These are phyloP conservation scores for Ameiurus melas DNA, from an alignment of 2,113 vertebrate genomes.

Conservation along the genomic window DNA sequence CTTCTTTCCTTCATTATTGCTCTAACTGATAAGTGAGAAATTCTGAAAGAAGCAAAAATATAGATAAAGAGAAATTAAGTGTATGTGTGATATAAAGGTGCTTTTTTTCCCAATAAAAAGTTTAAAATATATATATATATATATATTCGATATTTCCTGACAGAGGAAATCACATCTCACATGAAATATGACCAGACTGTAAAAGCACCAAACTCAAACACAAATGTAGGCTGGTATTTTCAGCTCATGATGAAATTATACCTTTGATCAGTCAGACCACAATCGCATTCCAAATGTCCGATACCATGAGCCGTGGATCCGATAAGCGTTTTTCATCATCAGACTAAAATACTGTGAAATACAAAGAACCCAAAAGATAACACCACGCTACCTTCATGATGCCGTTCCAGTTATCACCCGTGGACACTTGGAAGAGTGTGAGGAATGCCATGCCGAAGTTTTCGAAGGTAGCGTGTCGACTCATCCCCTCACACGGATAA, in stretches of 20 bases:
- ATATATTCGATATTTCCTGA: background rate
- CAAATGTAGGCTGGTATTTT: background rate
- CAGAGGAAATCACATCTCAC: background rate
- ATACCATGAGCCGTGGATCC: background rate
- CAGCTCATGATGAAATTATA: background rate
- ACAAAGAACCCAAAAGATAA: background rate
- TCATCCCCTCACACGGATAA: constrained; percentile 96
- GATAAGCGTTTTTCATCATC: background rate
- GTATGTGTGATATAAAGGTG: background rate
- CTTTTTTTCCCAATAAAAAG: background rate
- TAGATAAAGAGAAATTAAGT: background rate
- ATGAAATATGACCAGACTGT: background rate
- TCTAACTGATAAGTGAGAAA: background rate
- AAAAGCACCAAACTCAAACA: constrained; percentile 1
- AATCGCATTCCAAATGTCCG: background rate
- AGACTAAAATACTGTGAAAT: background rate
- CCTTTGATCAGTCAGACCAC: background rate
- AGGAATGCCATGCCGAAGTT: constrained; percentile 99
- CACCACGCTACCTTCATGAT: constrained; percentile 90
- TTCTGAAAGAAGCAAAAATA: background rate
- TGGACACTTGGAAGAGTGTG: constrained; percentile 97
- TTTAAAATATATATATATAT: background rate
- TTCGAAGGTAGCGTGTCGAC: constrained; percentile 96
- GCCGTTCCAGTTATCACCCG: constrained; percentile 98
- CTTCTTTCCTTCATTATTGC: background rate